Evolutionary conservation across 1,140 invertebrate genomes (phyloP), one percentile per base, ranked within the genome.

Genomic region (Centruroides sculpturatus): DNA sequence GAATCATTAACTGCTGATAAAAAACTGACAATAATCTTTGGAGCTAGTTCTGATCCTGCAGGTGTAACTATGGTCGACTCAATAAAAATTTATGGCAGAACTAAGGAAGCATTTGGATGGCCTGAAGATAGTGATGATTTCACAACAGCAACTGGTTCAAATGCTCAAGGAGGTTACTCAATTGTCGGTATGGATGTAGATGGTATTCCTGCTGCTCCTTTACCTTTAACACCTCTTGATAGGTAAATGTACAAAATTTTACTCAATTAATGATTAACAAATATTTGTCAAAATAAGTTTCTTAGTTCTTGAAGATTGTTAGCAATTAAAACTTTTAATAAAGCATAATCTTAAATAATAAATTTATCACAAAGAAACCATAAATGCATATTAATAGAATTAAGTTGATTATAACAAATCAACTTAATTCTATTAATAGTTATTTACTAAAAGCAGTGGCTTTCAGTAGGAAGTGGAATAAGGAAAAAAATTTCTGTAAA

Each of bases 91-190:
- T 79, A 97, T 73, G 92, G 91, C 3, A 95, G 96, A 75, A 90
- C 89, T 4, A 98, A 97, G 77, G 93, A 97, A 71, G 78, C 84
- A 0, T 95, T 98, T 75, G 92, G 92, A 51, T 98, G 93, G 94
- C 92, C 93, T 0, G 93, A 98, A 73, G 93, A 97, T 70, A 82
- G 80, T 11, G 92, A 96, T 69, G 92, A 96, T 63, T 80, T 84
- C 46, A 74, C 82, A 5, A 78, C 82, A 57, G 54, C 58, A 10
- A n/a, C 61, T 52, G 50, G 55, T 54, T 11, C 56, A 53, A 47
- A 23, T 56, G 12, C 53, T 57, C 56, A 56, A 47, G 57, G 34
- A 47, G 11, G 47, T 35, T 56, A 47, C n/a, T 57, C 60, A 46
- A 58, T 62, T 56, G 23, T 58, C 47, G 57, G 63, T 47, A 55